phyloP scores from a whole-genome alignment of 2,888 invertebrate species.

The Clistopyga incitator region DNA sequence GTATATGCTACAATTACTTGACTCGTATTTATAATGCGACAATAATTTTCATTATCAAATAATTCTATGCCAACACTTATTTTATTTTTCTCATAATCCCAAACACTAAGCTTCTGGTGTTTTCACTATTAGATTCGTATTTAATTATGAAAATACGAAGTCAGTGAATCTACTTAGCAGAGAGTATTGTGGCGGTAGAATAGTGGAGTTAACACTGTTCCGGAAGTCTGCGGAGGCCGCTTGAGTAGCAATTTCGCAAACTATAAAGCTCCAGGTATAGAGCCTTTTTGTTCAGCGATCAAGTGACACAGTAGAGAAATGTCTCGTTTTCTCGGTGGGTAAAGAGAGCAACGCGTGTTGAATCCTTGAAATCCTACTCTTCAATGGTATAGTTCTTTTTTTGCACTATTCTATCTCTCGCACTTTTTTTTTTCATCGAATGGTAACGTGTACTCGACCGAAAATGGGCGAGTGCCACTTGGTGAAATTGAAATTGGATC shows the following conservation, averaged over 20 bases:
- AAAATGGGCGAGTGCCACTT: conserved; percentile 69
- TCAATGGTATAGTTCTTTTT: conserved; percentile 29
- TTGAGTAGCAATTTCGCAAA: conserved; percentile 42
- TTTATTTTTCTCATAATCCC: too few relatives aligned
- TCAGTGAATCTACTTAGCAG: neutral
- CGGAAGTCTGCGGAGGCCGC: conserved; percentile 1
- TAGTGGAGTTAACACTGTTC: neutral
- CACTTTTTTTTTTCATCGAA: conserved; percentile 51
- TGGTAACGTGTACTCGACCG: conserved; percentile 55
- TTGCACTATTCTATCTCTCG: conserved; percentile 34
- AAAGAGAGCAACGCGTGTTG: conserved; percentile 28
- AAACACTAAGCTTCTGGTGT: neutral
- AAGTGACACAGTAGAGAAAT: conserved; percentile 21
- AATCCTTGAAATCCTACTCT: conserved; percentile 45
- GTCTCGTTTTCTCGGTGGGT: neutral
- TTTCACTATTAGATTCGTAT: neutral
- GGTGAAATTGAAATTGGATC: conserved; percentile 69
- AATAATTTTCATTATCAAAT: neutral
- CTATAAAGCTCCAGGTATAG: conserved; percentile 21
- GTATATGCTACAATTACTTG: too few relatives aligned
- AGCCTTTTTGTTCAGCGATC: conserved; percentile 35
- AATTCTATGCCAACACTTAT: too few relatives aligned
- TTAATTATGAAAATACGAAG: neutral
- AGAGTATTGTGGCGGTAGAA: neutral
- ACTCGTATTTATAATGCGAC: neutral